Base-by-base conservation (phyloP, 2,113 vertebrate genomes). In the Plecturocebus donacophilus region DNA sequence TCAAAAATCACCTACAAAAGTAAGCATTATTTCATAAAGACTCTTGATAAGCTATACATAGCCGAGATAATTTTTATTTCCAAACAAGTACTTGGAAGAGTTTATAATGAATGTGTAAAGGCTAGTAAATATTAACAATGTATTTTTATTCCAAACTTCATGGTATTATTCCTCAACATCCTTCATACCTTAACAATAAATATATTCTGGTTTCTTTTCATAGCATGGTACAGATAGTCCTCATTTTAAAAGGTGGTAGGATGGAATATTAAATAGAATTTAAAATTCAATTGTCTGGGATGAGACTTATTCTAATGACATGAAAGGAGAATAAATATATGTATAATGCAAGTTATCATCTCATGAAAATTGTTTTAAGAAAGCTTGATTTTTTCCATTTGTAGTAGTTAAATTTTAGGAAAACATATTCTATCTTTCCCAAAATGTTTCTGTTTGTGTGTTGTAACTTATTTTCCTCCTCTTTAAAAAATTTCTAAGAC, bases 311-410 rank as follows among this genome's bases (percentile, higher is more conserved):
- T 89, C 71, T 58, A 89, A 91, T 85, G 61, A 16, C 0, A 47
- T 40, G 77, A 89, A 95, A 96, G 96, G 14, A 32, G 35, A 91
- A 4, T 35, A 30, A 54, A 90, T 93, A 88, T 96, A 92, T 96
- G 61, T 95, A 93, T 89, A 82, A 10, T 35, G 4, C 13, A 27
- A n/a, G 38, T 81, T 42, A 92, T 91, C 49, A 91, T 95, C 61
- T 94, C 58, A 95, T 47, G 61, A 75, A 54, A 97, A 96, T 45
- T 97, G 70, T 84, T 96, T 98, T 83, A 90, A 80, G 20, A 91
- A 94, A 91, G 13, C 52, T 94, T 91, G 14, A 4, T 56, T 56
- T 73, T 93, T 97, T 95, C n/a, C 40, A 80, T 81, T 83, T 82
- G 6, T 61, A 70, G 54, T 61, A 94, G 11, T 61, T 91, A 88